Conservation (phyloP, 2,888 invertebrate genomes). For the Sepioteuthis lessoniana region DNA sequence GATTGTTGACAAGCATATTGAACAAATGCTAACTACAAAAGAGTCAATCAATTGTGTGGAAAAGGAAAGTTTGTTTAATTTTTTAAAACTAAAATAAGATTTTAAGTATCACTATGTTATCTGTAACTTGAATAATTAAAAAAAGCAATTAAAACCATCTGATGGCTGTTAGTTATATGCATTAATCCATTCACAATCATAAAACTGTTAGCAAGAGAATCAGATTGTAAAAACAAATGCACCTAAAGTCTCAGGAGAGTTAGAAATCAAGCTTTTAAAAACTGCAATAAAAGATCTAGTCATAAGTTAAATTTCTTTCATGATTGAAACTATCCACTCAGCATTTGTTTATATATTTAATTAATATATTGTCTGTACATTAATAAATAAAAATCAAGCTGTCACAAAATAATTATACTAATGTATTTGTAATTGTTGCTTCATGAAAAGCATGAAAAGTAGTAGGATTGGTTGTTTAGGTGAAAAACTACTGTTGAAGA, state of each 20-base stretch:
- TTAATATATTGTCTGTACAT: background rate
- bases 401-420: background rate
- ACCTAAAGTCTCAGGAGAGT: background rate
- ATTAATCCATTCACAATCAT: background rate
- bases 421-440: background rate
- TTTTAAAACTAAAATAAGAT: background rate
- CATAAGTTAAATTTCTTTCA: background rate
- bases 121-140: too few species aligned
- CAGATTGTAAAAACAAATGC: background rate
- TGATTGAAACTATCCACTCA: background rate
- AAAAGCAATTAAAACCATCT: background rate
- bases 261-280: background rate
- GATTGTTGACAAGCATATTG: too few species aligned
- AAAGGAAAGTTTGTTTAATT: background rate
- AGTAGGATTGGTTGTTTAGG: background rate
- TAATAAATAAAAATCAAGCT: background rate
- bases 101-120: background rate
- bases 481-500: background rate
- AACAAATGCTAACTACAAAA: background rate
- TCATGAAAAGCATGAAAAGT: background rate
- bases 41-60: background rate
- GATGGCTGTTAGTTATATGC: too few species aligned
- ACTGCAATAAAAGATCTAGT: background rate
- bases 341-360: slow-evolving; percentile 20
- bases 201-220: background rate